Base-by-base conservation (phyloP, 2,797 vertebrate genomes). In the Carduelis carduelis region DNA sequence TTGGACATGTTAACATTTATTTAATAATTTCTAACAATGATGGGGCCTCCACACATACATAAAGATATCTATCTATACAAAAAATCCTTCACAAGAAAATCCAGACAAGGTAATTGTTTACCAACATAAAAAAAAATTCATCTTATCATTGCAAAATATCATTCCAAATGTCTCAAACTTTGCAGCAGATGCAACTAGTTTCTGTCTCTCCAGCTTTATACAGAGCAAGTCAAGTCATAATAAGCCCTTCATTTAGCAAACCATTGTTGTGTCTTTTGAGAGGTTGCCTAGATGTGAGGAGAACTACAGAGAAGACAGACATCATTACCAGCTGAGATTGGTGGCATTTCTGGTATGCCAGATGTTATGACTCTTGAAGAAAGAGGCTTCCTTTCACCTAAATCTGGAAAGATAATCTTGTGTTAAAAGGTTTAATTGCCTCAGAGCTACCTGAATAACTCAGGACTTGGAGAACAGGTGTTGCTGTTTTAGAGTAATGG, bases 251-350 rank as follows among this genome's bases (percentile, higher is more conserved):
- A 13, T 53, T 72, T 61, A 57, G 9, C 14, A 85, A 76, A 87
- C 39, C 11, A 41, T 12, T 66, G 11, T 5, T 74, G 8, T 26
- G 22, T 46, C 34, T 64, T 77, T 86, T 71, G 41, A 49, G 37
- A 89, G 32, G 39, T 14, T 20, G 21, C 24, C 37, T 60, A 53
- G 5, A 32, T 18, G 6, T 49, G 47, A 59, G 23, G 37, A 55
- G 22, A 83, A 43, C 47, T 57, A 83, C 41, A 75, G 2, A n/a
- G 47, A 70, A 64, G 65, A 47, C 12, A 56, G 17, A 8, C 13
- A 20, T 53, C 30, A 57, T 95, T 96, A 96, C 88, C 96, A 96
- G 86, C 18, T 84, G 77, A 69, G n/a, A 71, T 8, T 75, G 39
- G 86, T 72, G 63, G 41, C 86, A 84, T 86, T 94, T 92, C 83